A percentile compares a stretch with the other conserved stretches of the same genome.
phyloP scores from a whole-genome alignment of 2,797 vertebrate genomes.

The Parauchenoglanis ngamensis region DNA sequence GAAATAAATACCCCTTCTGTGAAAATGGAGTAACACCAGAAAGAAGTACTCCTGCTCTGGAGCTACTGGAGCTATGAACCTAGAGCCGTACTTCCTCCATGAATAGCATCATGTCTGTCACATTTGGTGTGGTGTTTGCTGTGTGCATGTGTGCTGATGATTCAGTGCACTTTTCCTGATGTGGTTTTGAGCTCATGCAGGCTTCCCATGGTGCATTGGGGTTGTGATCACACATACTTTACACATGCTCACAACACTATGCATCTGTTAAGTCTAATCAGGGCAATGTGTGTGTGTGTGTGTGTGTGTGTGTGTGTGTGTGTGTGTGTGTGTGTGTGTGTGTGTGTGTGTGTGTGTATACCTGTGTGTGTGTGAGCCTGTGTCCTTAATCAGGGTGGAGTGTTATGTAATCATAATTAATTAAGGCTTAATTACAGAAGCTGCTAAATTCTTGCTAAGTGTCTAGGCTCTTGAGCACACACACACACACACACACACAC shows the following conservation, averaged over 20 bases:
- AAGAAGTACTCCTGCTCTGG: no score
- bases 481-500: conserved; percentile 13
- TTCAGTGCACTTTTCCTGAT: conserved; percentile 41
- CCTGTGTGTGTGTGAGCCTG: conserved; percentile 33
- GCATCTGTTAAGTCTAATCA: conserved; percentile 56
- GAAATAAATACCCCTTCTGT: no score
- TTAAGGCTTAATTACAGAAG: conserved; percentile 59
- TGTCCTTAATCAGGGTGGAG: conserved; percentile 48
- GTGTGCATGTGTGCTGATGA: conserved; percentile 10
- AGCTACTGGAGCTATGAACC: neutral
- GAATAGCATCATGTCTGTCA: neutral
- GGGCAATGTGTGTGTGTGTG: conserved; percentile 51
- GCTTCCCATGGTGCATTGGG: conserved; percentile 41
- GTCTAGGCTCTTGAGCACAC: conserved; percentile 5
- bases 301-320: conserved; percentile 33
- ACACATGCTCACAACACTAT: conserved; percentile 52
- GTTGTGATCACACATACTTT: conserved; percentile 49
- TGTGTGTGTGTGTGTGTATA: conserved; percentile 44
- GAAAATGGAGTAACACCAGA: no score
- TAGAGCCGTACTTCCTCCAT: neutral
- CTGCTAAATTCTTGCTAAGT: conserved; percentile 49
- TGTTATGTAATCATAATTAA: conserved; percentile 62
- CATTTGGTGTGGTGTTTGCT: conserved; percentile 11
- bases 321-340: conserved; percentile 41
- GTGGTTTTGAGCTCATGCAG: conserved; percentile 37